Base-by-base conservation (phyloP, 2,888 invertebrate species). In the Reticulitermes lucifugus region DNA sequence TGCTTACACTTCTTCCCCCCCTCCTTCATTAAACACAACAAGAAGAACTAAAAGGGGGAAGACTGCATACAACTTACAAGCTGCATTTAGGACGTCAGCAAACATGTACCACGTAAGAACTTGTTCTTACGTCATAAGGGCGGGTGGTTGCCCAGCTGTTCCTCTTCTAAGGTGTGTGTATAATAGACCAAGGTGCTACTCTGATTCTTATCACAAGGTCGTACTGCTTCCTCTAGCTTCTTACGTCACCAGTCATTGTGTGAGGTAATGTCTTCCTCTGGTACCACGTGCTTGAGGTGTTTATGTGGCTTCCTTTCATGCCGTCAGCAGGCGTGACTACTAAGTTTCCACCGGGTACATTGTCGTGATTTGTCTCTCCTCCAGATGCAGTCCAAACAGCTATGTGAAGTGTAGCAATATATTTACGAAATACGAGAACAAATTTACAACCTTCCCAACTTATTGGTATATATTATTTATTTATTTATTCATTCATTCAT, bases 121-220 rank as follows among this genome's bases (percentile, higher is more conserved):
- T 79, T 59, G 55, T 35, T 80, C 80, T 80, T 80, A 80, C 80
- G 80, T 80, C 80, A 80, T 29, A 10, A 43, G 75, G 14, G 9
- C 51, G 51, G 51, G 4, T 51, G 51, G 51, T 51, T 12, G 65
- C 29, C n/a, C 73, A 73, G 73, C 73, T 73, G 73, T 73, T 73
- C 21, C 41, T 55, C 12, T 51, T 21, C 51, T 79, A n/a, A 79
- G 51, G 79, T 80, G 59, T 73, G 35, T 73, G n/a, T 25, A 14
- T 70, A 70, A 25, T 70, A 12, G 4, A 2, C n/a, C 65, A 65
- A 65, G 25, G 46, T 25, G 79, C 25, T 25, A 21, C 14, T 80
- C 59, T 35, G 80, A 80, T 80, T 80, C 80, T 80, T 59, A 80
- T 80, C 80, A 22, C 80, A 80, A 80, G 80, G 80, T 80, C 80